Evolutionary conservation across 1,140 invertebrate species (phyloP).

Genomic region (Triops cancriformis): DNA sequence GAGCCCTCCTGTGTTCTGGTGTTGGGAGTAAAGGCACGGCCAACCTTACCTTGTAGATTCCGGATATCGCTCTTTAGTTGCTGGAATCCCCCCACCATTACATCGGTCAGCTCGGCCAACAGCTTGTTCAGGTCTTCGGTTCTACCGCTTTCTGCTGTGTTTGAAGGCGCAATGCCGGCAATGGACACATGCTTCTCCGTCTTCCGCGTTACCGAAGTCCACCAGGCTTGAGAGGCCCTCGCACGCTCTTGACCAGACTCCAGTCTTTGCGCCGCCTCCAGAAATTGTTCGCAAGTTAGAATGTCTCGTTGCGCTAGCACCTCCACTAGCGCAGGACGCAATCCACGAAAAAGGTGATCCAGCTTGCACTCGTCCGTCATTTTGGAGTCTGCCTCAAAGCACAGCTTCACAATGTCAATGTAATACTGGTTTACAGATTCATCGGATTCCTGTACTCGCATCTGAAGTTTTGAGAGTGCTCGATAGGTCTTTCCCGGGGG

Average conservation of each 20-base stretch:
- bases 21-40: neutral
- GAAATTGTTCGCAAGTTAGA: neutral
- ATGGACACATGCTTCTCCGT: neutral
- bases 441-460: neutral
- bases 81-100: neutral
- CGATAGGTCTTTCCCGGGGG: neutral
- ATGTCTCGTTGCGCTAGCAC: neutral
- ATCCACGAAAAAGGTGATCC: neutral
- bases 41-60: neutral
- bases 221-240: neutral
- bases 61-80: neutral
- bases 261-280: neutral
- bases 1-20: neutral
- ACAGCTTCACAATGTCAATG: neutral
- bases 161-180: neutral
- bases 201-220: neutral
- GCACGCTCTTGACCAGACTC: neutral
- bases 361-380: neutral
- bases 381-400: neutral
- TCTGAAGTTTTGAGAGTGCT: neutral
- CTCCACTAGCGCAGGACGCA: neutral
- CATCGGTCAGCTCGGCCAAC: neutral
- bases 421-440: neutral
- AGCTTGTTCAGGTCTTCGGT: neutral
- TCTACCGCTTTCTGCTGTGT: neutral